Evolutionary conservation across 2,888 invertebrate species (phyloP).

Genomic region (Stratiomys singularior): DNA sequence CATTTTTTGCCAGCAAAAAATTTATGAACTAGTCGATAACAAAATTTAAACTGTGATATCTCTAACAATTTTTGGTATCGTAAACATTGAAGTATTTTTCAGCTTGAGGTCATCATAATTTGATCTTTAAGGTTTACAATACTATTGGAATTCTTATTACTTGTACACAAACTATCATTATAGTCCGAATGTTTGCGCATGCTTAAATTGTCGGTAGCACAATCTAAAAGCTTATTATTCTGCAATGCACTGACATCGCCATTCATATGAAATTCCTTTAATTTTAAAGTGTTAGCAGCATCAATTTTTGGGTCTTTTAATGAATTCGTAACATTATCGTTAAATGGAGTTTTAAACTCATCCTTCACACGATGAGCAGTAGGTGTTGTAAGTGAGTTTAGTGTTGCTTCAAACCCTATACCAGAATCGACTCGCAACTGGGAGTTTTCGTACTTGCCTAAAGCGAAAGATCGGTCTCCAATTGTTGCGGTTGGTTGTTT

Average conservation of each 20-base stretch:
- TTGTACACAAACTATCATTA: background rate
- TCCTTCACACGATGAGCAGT: background rate
- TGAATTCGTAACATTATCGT: background rate
- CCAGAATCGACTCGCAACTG: too few relatives aligned
- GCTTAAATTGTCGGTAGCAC: background rate
- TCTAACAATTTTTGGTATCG: background rate
- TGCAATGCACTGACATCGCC: background rate
- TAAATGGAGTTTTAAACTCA: background rate
- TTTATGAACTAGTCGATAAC: slow-evolving; percentile 9
- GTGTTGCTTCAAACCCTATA: background rate
- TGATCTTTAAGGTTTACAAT: slow-evolving; percentile 20
- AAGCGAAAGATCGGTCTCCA: too few relatives aligned
- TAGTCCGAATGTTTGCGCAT: background rate
- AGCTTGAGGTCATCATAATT: slow-evolving; percentile 35
- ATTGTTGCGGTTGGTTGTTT: too few relatives aligned
- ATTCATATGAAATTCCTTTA: slow-evolving; percentile 1
- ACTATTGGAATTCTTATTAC: slow-evolving; percentile 16
- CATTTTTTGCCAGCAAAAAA: slow-evolving; percentile 30
- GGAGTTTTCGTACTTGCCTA: too few relatives aligned
- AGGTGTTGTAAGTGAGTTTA: background rate
- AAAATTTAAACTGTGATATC: background rate
- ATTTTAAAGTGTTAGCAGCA: background rate
- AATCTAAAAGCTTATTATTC: background rate
- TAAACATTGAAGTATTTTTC: slow-evolving; percentile 31
- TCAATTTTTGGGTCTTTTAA: background rate